These are phyloP conservation scores for Rhineura floridana DNA, from an alignment of 2,113 vertebrate genomes.

Conservation along the genomic window DNA sequence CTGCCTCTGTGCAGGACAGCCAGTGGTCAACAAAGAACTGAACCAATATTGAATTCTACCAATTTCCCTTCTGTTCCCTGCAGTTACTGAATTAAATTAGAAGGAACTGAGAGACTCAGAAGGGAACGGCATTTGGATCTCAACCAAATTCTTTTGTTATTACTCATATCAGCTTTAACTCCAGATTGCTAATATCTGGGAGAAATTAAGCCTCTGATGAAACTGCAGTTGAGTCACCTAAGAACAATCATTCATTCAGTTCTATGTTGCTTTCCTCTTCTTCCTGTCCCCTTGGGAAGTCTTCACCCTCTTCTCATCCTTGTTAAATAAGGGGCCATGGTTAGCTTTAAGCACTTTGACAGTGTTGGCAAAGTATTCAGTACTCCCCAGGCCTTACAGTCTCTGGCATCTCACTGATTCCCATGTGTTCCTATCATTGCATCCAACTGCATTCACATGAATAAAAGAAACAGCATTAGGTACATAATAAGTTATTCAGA, in stretches of 20 bases:
- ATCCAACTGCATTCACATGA: neutral
- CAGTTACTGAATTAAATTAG: neutral
- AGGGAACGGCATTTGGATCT: neutral
- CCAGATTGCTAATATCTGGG: constrained; percentile 20
- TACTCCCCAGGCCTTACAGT: neutral
- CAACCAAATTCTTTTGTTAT: constrained; percentile 30
- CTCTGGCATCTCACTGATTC: neutral
- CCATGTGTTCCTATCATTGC: neutral
- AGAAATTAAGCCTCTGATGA: constrained; percentile 12
- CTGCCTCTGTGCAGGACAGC: neutral
- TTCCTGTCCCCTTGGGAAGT: neutral
- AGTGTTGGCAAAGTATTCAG: neutral
- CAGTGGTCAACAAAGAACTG: neutral
- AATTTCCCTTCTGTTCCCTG: constrained; percentile 3
- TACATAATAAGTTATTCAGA: neutral
- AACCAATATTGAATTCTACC: neutral
- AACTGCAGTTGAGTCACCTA: neutral
- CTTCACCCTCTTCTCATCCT: neutral
- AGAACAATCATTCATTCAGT: constrained; percentile 14
- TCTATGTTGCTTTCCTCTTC: neutral
- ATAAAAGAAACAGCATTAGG: neutral
- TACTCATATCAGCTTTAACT: constrained; percentile 7
- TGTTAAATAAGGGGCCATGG: neutral
- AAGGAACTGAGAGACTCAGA: neutral
- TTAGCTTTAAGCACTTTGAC: neutral